Conservation (phyloP, 2,888 invertebrate genomes). For the Spialia ferax region DNA sequence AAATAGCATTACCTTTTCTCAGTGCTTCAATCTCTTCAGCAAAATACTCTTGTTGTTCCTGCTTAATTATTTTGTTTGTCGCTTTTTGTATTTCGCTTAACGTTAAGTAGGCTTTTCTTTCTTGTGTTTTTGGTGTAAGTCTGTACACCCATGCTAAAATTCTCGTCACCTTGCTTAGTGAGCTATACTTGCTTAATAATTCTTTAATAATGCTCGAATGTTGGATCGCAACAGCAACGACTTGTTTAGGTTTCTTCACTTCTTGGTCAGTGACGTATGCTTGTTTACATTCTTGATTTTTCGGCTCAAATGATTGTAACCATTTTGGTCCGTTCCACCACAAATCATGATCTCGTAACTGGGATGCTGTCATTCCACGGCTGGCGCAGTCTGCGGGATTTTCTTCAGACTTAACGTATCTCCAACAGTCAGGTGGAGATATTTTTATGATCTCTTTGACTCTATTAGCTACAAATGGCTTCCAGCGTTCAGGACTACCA, state of each 20-base stretch:
- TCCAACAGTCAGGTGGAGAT: conserved; percentile 35
- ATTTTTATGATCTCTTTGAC: conserved; percentile 32
- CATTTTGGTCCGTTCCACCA: conserved; percentile 45
- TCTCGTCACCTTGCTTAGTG: conserved; percentile 22
- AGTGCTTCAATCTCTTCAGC: background rate
- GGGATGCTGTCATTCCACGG: conserved; percentile 35
- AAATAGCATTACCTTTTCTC: background rate
- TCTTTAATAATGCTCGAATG: background rate
- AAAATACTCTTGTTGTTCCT: conserved; percentile 3
- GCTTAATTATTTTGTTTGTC: background rate
- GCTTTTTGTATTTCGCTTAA: background rate
- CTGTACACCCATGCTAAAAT: conserved; percentile 31
- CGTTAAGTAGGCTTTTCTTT: background rate
- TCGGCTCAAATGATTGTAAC: background rate
- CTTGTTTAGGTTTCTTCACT: conserved; percentile 1
- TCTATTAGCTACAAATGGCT: conserved; percentile 46
- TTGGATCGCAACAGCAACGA: background rate
- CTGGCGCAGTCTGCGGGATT: conserved; percentile 45
- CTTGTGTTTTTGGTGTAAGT: conserved; percentile 27
- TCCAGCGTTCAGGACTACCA: conserved; percentile 43
- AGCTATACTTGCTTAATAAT: conserved; percentile 10
- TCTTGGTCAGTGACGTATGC: background rate
- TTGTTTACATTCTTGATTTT: background rate
- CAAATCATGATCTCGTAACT: conserved; percentile 31
- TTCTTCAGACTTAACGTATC: conserved; percentile 42